These are phyloP conservation scores for Hylyphantes graminicola DNA, from an alignment of 1,140 invertebrate species.

Conservation along the genomic window DNA sequence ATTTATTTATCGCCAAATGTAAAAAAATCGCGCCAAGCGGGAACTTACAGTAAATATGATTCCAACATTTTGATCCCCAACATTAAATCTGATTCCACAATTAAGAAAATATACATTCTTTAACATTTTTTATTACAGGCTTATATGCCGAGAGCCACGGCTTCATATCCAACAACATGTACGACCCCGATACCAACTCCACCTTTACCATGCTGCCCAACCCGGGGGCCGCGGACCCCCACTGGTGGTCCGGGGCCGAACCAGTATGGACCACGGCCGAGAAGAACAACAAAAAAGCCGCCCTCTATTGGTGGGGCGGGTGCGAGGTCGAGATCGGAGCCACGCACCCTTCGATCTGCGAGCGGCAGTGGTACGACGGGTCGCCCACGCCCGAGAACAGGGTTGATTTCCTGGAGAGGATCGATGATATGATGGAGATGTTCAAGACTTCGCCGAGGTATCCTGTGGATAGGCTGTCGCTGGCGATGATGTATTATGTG, in stretches of 20 bases:
- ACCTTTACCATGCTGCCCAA: constrained; percentile 63
- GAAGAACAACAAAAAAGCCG: constrained; percentile 63
- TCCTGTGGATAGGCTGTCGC: constrained; percentile 25
- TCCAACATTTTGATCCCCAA: too few relatives aligned
- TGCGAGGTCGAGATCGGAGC: constrained; percentile 65
- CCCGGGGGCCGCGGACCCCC: constrained; percentile 59
- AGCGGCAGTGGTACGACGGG: constrained; percentile 13
- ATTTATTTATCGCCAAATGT: too few relatives aligned
- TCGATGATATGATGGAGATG: constrained; percentile 49
- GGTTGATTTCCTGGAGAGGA: constrained; percentile 54
- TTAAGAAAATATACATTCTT: background rate
- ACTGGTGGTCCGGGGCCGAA: constrained; percentile 66
- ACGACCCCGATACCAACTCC: constrained; percentile 62
- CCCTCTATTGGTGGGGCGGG: constrained; percentile 66
- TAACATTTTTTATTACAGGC: constrained; percentile 58
- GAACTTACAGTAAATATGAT: too few relatives aligned
- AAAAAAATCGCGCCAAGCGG: too few relatives aligned
- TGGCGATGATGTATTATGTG: constrained; percentile 57
- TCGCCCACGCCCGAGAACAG: constrained; percentile 7
- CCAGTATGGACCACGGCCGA: constrained; percentile 66
- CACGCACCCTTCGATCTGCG: constrained; percentile 63
- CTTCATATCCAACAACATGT: constrained; percentile 66
- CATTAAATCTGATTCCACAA: too few relatives aligned
- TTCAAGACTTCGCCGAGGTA: constrained; percentile 29
- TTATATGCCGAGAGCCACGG: constrained; percentile 65